A percentile compares a stretch with the other conserved stretches of the same genome.
phyloP scores from a whole-genome alignment of 2,113 vertebrate genomes.

The Sinosuthora webbiana region DNA sequence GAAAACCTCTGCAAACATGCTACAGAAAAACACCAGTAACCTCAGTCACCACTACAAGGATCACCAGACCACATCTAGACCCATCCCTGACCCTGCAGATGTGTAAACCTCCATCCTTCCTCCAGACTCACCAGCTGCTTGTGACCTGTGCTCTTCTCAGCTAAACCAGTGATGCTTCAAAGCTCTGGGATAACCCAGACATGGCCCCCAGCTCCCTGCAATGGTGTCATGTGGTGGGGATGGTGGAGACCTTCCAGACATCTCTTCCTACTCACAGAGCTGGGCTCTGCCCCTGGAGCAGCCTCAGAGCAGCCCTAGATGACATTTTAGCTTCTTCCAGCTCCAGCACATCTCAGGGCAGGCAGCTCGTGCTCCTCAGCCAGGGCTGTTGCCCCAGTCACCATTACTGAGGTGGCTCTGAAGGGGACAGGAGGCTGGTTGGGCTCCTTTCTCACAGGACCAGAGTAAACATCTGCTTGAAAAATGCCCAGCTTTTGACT shows the following conservation, averaged over 20 bases:
- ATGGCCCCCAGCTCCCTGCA: fast-evolving
- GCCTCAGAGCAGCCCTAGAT: not conserved
- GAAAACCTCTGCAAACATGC: not conserved
- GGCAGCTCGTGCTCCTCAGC: not conserved
- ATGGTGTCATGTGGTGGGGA: too few species aligned
- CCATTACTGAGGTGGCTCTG: not conserved
- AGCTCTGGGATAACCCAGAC: not conserved
- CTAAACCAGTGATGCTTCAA: not conserved
- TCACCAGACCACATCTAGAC: not conserved
- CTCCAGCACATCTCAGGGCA: fast-evolving
- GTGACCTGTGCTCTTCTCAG: not conserved
- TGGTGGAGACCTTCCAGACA: not conserved
- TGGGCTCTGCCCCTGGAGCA: not conserved
- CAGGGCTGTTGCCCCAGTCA: not conserved
- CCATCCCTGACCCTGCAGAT: not conserved
- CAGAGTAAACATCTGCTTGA: not conserved
- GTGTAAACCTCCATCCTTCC: not conserved
- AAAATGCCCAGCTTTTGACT: conserved; percentile 32
- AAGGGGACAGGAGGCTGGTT: not conserved
- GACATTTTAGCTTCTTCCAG: not conserved
- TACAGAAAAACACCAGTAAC: not conserved
- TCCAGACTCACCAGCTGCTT: not conserved
- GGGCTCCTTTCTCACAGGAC: not conserved
- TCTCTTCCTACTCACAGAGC: not conserved
- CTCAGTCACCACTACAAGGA: not conserved